These are phyloP conservation scores for Leguminivora glycinivorella DNA, from an alignment of 1,140 invertebrate species.

Conservation along the genomic window DNA sequence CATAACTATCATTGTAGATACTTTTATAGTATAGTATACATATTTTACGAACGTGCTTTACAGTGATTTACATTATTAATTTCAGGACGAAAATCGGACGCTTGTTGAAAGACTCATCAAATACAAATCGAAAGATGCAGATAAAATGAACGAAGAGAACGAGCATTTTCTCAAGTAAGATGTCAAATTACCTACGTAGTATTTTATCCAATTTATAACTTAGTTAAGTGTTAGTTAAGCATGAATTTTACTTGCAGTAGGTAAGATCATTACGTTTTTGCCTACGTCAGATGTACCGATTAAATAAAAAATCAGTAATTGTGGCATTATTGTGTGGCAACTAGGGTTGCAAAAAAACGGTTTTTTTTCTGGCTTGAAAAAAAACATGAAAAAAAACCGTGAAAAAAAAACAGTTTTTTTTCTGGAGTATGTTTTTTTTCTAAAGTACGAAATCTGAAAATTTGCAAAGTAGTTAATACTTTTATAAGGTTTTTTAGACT, in stretches of 20 bases:
- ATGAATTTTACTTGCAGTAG: slow-evolving; percentile 20
- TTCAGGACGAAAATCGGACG: slow-evolving; percentile 93
- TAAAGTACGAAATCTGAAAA: too few relatives aligned
- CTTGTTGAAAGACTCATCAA: slow-evolving; percentile 93
- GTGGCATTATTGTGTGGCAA: slow-evolving; percentile 34
- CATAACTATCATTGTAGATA: slow-evolving; percentile 14
- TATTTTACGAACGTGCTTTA: background rate
- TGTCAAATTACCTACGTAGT: slow-evolving; percentile 41
- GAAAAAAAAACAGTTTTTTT: too few relatives aligned
- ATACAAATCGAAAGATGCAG: slow-evolving; percentile 95
- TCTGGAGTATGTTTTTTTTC: too few relatives aligned
- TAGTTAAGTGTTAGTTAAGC: slow-evolving; percentile 17
- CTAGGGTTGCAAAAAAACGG: too few relatives aligned
- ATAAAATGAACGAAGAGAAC: slow-evolving; percentile 96
- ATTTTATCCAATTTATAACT: slow-evolving; percentile 32
- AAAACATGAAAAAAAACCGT: too few relatives aligned
- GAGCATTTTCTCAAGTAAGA: slow-evolving; percentile 92
- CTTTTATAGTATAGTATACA: background rate
- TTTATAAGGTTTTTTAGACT: too few relatives aligned
- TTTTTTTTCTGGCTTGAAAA: too few relatives aligned
- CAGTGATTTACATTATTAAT: slow-evolving; percentile 43
- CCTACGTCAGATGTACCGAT: background rate
- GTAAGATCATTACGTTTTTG: background rate
- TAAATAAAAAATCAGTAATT: background rate
- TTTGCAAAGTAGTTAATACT: too few relatives aligned